These are phyloP conservation scores for Xanthia togata DNA, from an alignment of 2,888 invertebrate genomes.

Conservation along the genomic window DNA sequence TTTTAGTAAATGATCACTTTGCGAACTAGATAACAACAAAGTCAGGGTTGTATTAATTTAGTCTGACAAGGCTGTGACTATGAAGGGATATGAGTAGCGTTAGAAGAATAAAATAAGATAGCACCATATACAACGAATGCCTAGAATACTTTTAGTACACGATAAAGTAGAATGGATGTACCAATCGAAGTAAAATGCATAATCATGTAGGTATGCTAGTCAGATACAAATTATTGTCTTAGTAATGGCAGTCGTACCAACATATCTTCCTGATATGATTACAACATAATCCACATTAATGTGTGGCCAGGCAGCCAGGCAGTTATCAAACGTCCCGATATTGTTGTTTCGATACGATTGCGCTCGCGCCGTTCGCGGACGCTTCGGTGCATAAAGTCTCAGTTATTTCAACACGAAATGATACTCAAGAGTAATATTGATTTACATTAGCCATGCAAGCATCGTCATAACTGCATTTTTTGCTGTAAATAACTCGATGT, in stretches of 20 bases:
- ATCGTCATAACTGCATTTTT: conserved; percentile 19
- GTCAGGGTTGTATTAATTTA: conserved; percentile 69
- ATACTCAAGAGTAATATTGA: conserved; percentile 48
- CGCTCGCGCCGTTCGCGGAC: conserved; percentile 37
- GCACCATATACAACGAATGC: not conserved
- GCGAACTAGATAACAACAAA: conserved; percentile 63
- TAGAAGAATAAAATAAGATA: conserved; percentile 41
- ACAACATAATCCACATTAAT: conserved; percentile 16
- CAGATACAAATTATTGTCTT: not conserved
- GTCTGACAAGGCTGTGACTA: conserved; percentile 53
- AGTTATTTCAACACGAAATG: conserved; percentile 47
- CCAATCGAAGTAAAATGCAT: not conserved
- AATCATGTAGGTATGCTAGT: not conserved
- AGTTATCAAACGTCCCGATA: conserved; percentile 32
- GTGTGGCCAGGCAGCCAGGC: conserved; percentile 14
- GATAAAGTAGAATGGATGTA: not conserved
- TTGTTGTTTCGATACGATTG: conserved; percentile 47
- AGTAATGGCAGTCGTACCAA: not conserved
- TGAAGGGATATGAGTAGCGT: conserved; percentile 51
- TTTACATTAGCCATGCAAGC: conserved; percentile 35
- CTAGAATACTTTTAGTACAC: not conserved
- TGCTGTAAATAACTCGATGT: conserved; percentile 8
- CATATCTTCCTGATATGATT: conserved; percentile 31
- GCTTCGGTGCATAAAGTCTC: conserved; percentile 50
- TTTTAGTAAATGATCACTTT: conserved; percentile 58